Conservation (phyloP, 2,797 vertebrate genomes). For the Buphagus erythrorhynchus region DNA sequence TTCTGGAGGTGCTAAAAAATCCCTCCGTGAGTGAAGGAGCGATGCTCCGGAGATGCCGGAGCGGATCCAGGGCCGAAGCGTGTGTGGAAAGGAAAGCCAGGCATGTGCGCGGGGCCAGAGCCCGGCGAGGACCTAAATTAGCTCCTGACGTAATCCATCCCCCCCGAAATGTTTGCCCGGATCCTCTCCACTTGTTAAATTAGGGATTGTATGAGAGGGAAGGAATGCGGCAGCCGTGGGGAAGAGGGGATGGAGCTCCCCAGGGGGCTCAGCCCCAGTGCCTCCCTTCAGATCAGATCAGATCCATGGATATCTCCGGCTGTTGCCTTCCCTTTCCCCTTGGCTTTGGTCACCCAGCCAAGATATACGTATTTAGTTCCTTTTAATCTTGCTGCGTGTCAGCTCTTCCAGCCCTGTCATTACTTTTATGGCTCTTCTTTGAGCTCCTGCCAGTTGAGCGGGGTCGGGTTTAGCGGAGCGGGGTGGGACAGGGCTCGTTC, state of each 20-base stretch:
- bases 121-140: conserved; percentile 27
- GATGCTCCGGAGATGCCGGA: not conserved
- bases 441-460: not conserved
- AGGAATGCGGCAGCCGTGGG: not conserved
- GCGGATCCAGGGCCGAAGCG: not conserved
- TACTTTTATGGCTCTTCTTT: conserved; percentile 51
- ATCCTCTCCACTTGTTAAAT: conserved; percentile 53
- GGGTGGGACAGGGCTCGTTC: not conserved
- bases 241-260: not conserved
- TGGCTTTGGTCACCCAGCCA: not conserved
- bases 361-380: not conserved
- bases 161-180: not conserved
- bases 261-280: not conserved
- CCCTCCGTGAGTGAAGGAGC: not conserved
- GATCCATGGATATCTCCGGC: not conserved
- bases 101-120: not conserved
- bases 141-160: conserved; percentile 29
- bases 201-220: conserved; percentile 61
- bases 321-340: conserved; percentile 26
- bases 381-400: conserved; percentile 35
- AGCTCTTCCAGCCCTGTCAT: conserved; percentile 49
- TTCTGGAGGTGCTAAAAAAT: not conserved
- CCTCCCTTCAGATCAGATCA: not conserved
- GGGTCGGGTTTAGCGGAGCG: not conserved
- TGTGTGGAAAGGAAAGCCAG: not conserved